A percentile compares a stretch with the other conserved stretches of the same genome.
Conservation (phyloP, 2,113 vertebrate species). For the Halichoeres trimaculatus region DNA sequence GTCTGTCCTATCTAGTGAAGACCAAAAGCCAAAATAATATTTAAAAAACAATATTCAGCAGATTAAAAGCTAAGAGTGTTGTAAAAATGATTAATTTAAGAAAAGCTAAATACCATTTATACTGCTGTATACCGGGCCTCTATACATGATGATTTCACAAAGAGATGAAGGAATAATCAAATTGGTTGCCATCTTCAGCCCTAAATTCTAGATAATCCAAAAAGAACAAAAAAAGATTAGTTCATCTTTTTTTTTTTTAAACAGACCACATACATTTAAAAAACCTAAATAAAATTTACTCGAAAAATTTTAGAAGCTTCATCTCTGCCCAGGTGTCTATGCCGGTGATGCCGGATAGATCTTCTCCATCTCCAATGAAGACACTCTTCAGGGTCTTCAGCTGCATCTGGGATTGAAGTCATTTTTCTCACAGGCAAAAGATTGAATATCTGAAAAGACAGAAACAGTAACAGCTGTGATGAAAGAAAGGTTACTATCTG, state of each 20-base stretch:
- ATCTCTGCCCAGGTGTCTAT: neutral
- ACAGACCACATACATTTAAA: neutral
- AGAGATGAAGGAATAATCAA: constrained; percentile 37
- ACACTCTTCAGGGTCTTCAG: constrained; percentile 48
- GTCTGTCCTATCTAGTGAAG: too few relatives aligned
- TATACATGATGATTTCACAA: constrained; percentile 50
- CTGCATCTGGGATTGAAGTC: constrained; percentile 10
- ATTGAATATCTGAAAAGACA: constrained; percentile 64
- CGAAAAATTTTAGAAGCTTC: constrained; percentile 56
- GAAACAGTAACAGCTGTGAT: neutral
- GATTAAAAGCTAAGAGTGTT: neutral
- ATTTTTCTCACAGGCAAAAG: constrained; percentile 56
- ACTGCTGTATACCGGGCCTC: constrained; percentile 48
- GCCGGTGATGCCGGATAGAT: neutral
- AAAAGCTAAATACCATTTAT: neutral
- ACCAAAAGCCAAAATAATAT: too few relatives aligned
- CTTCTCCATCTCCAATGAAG: constrained; percentile 59
- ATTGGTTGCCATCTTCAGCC: constrained; percentile 85
- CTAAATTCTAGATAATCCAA: constrained; percentile 78
- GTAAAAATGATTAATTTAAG: neutral
- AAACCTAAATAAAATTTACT: constrained; percentile 46
- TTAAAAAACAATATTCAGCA: too few relatives aligned
- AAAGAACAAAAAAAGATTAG: too few relatives aligned
- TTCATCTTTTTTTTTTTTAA: too few relatives aligned
- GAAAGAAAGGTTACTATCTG: too few relatives aligned